These are phyloP conservation scores for Rousettus madagascariensis DNA, from an alignment of 2,797 vertebrate genomes.

Conservation along the genomic window DNA sequence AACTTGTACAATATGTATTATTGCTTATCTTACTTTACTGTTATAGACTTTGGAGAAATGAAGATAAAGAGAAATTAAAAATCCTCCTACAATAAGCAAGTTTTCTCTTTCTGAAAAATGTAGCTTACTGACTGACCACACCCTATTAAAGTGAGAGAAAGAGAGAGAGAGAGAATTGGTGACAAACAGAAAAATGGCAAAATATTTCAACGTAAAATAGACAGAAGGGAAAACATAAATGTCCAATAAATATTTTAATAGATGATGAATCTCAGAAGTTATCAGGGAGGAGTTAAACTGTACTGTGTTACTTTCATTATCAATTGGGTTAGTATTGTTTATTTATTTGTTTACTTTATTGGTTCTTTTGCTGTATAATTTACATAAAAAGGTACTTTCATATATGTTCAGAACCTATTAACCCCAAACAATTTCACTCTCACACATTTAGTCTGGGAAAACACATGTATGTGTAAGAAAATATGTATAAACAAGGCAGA, in stretches of 20 bases:
- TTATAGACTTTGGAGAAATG: slow-evolving; percentile 41
- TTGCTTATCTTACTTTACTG: slow-evolving; percentile 69
- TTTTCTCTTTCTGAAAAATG: slow-evolving; percentile 44
- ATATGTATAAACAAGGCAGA: neutral
- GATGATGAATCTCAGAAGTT: neutral
- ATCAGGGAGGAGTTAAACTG: neutral
- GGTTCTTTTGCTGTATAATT: neutral
- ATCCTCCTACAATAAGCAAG: slow-evolving; percentile 22
- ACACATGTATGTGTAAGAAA: neutral
- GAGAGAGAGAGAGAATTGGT: fast-evolving
- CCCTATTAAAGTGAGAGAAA: neutral
- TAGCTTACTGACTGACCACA: neutral
- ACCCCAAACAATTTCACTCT: neutral
- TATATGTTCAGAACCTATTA: neutral
- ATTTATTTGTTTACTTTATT: neutral
- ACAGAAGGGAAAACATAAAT: neutral
- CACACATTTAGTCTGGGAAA: neutral
- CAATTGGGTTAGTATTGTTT: neutral
- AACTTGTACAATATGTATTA: slow-evolving; percentile 66
- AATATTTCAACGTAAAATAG: neutral
- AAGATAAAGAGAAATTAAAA: slow-evolving; percentile 61
- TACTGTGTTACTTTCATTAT: neutral
- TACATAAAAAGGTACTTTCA: neutral
- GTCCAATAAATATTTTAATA: neutral
- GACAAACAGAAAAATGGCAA: neutral